These are phyloP conservation scores for Nemapogon koenigi DNA, from an alignment of 2,888 invertebrate species.

Conservation along the genomic window DNA sequence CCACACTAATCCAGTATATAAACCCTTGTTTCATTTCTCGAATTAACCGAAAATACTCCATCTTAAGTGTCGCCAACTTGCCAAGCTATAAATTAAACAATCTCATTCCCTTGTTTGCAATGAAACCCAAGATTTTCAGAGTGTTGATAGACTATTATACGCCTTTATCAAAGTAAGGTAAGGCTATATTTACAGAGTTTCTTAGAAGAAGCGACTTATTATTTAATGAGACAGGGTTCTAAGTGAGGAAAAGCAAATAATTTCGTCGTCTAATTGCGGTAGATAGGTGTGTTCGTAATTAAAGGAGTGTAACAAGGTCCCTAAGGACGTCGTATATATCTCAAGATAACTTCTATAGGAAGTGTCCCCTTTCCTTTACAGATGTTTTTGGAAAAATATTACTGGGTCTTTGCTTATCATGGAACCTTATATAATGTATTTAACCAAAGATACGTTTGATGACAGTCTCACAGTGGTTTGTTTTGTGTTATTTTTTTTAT, in stretches of 20 bases:
- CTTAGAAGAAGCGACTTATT: neutral
- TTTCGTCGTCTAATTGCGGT: conserved; percentile 34
- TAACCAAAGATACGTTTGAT: no score
- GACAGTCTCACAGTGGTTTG: no score
- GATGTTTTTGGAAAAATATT: neutral
- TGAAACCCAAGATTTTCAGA: conserved; percentile 44
- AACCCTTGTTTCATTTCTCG: no score
- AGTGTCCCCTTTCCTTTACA: conserved; percentile 4
- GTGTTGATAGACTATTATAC: conserved; percentile 12
- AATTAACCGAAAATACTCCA: conserved; percentile 1
- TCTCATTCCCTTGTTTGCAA: conserved; percentile 36
- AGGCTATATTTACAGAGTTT: neutral
- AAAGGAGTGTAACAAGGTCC: conserved; percentile 42
- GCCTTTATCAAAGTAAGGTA: conserved; percentile 2
- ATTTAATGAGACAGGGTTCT: conserved; percentile 7
- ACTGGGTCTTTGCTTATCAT: no score
- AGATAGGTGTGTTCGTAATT: conserved; percentile 52
- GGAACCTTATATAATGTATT: no score
- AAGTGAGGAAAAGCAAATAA: conserved; percentile 12
- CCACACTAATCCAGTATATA: no score
- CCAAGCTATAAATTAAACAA: conserved; percentile 45
- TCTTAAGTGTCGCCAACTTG: conserved; percentile 26
- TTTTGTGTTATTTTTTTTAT: no score
- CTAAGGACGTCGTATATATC: conserved; percentile 25
- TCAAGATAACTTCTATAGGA: conserved; percentile 8